Conservation (phyloP, 2,113 vertebrate species). For the Caretta caretta region DNA sequence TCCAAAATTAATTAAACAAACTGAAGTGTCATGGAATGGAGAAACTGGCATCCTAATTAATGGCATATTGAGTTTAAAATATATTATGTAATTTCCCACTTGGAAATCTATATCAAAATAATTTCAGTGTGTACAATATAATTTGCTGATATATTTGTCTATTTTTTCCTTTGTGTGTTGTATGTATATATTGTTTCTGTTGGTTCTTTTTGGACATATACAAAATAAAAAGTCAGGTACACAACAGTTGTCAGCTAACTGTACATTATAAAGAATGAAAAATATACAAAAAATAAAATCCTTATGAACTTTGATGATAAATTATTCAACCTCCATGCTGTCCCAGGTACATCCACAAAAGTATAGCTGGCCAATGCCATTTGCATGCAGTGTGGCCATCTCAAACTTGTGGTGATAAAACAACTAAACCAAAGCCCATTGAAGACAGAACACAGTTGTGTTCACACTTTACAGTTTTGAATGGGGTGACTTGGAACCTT, state of each 20-base stretch:
- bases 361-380: not conserved
- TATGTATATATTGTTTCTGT: not conserved
- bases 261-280: not conserved
- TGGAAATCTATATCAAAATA: not conserved
- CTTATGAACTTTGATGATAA: not conserved
- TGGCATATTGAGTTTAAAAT: not conserved
- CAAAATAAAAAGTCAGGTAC: not conserved
- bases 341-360: not conserved
- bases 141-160: not conserved
- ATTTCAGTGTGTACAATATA: not conserved
- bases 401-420: not conserved
- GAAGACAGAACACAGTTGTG: not conserved
- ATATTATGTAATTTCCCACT: not conserved
- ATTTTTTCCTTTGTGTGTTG: not conserved
- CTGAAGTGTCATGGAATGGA: slow-evolving; percentile 19
- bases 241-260: not conserved
- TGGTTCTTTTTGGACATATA: not conserved
- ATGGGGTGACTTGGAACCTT: not conserved
- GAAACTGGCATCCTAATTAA: not conserved
- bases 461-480: not conserved
- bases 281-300: not conserved
- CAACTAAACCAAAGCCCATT: not conserved
- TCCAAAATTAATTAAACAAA: not conserved
- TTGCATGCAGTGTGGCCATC: not conserved
- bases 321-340: not conserved